A percentile compares a stretch with the other conserved stretches of the same genome.
Evolutionary conservation across 2,888 invertebrate genomes (phyloP).

Genomic region (Danaus chrysippus): DNA sequence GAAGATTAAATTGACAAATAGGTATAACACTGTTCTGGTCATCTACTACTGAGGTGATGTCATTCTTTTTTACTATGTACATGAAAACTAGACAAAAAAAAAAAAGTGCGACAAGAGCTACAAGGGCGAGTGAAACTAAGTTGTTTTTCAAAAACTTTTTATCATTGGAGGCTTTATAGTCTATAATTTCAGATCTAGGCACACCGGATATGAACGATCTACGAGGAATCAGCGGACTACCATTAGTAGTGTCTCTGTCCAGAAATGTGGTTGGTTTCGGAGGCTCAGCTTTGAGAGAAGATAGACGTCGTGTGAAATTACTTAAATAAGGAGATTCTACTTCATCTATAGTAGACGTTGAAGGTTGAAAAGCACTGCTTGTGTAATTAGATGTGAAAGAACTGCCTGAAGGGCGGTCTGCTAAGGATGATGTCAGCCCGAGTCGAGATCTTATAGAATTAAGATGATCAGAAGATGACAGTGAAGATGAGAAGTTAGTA

Average conservation of each 20-base stretch:
- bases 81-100: constrained; percentile 82
- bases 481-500: constrained; percentile 52
- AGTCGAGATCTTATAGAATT: constrained; percentile 79
- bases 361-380: constrained; percentile 56
- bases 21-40: constrained; percentile 79
- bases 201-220: constrained; percentile 63
- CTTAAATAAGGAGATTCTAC: constrained; percentile 84
- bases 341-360: constrained; percentile 66
- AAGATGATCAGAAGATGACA: constrained; percentile 72
- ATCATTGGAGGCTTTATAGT: constrained; percentile 65
- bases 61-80: constrained; percentile 83
- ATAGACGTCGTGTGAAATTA: constrained; percentile 83
- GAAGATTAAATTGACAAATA: constrained; percentile 75
- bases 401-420: constrained; percentile 55
- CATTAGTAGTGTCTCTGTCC: constrained; percentile 66
- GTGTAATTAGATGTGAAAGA: constrained; percentile 54
- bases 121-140: constrained; percentile 81
- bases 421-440: constrained; percentile 70
- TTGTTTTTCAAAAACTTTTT: constrained; percentile 79
- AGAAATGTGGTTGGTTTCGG: constrained; percentile 48
- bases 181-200: constrained; percentile 56
- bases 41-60: constrained; percentile 74
- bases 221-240: constrained; percentile 55
- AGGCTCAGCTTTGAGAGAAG: constrained; percentile 65
- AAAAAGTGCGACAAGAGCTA: constrained; percentile 81